phyloP scores from a whole-genome alignment of 2,113 vertebrate genomes.

The Chaetops frenatus region DNA sequence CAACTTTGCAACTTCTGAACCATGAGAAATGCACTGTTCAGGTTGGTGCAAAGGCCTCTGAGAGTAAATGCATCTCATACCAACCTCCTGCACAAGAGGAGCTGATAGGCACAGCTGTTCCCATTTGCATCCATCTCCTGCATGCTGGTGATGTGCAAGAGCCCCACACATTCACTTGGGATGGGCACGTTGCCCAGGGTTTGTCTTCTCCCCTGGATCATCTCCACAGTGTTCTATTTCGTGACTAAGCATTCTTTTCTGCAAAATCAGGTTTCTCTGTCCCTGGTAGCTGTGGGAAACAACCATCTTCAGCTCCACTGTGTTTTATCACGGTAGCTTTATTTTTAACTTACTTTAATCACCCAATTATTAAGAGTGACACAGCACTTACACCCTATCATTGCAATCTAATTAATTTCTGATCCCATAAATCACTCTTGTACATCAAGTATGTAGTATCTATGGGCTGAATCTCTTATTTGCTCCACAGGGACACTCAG shows the following conservation, averaged over 20 bases:
- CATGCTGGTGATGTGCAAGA: neutral
- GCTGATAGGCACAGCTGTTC: neutral
- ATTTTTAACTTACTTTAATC: constrained; percentile 41
- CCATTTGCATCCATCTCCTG: neutral
- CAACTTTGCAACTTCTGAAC: neutral
- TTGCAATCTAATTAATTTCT: constrained; percentile 49
- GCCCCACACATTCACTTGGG: neutral
- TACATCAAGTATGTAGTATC: neutral
- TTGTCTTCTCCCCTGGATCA: neutral
- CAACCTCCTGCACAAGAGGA: neutral
- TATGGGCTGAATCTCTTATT: neutral
- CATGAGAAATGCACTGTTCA: neutral
- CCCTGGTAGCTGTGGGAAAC: neutral
- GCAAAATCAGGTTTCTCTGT: neutral
- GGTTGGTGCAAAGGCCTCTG: neutral
- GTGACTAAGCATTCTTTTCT: neutral
- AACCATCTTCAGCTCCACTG: neutral
- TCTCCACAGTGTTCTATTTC: neutral
- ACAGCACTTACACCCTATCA: constrained; percentile 22
- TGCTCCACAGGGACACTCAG: neutral
- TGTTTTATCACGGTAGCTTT: neutral
- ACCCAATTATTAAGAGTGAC: constrained; percentile 49
- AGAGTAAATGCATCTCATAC: neutral
- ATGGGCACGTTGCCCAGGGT: fast-evolving
- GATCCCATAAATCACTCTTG: constrained; percentile 38